Base-by-base conservation (phyloP, 2,113 vertebrate species). In the Oenanthe melanoleuca region DNA sequence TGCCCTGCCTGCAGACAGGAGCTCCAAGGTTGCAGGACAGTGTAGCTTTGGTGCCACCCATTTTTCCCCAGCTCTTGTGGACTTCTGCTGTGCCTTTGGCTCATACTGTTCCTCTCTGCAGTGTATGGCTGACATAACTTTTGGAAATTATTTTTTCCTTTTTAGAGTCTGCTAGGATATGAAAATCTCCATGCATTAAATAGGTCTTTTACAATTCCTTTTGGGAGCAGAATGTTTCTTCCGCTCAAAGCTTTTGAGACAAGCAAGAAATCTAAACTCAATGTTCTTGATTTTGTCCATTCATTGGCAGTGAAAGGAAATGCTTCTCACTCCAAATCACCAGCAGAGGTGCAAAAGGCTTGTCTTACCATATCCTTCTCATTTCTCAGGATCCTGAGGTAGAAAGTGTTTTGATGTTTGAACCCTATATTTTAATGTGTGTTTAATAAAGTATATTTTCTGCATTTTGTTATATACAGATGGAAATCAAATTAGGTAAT, bases 11-110 rank as follows among this genome's bases (percentile, higher is more conserved):
- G 49, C 63, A 52, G 29, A 28, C 33, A 61, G 14, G 14, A 75
- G 31, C n/a, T 67, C 53, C 21, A 25, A 25, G 13, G 42, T 2
- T 45, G 24, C 71, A 47, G 37, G 34, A 23, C 8, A 17, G 24
- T 0, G 0, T 16, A 29, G 55, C 60, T 53, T 42, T 8, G 3
- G 6, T 72, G 29, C 19, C 19, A 26, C 17, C 20, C 0, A 0
- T 23, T 66, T 87, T n/a, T 77, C 12, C 18, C 11, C 31, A 9
- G 31, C 5, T 45, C 7, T 11, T 69, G 28, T 63, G 67, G 37
- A 73, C n/a, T 33, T 80, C 10, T 2, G 2, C 53, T 16, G n/a
- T 86, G 55, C 67, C 45, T 93, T 69, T 83, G 71, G n/a, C 33
- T 90, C 6, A 1, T 31, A 20, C 19, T 0, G 0, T 16, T 49